These are phyloP conservation scores for Rousettus madagascariensis DNA, from an alignment of 2,797 vertebrate species.

Conservation along the genomic window DNA sequence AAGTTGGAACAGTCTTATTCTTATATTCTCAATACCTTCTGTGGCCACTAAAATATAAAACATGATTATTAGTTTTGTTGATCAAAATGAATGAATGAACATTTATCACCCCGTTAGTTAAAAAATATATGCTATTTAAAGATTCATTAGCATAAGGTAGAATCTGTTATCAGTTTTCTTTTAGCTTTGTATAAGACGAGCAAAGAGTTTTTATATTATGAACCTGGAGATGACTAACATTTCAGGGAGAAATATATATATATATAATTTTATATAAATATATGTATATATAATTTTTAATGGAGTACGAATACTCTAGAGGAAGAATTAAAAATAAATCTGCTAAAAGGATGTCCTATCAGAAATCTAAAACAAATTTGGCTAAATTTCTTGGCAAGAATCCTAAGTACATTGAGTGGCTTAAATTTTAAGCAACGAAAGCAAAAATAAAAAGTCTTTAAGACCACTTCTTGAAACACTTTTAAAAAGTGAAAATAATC, in stretches of 20 bases:
- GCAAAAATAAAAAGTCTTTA: background rate
- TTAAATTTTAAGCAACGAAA: slow-evolving; percentile 27
- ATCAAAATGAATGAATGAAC: background rate
- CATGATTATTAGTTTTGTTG: background rate
- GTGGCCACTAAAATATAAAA: slow-evolving; percentile 7
- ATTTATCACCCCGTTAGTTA: background rate
- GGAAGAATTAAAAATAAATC: slow-evolving; percentile 63
- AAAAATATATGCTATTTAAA: background rate
- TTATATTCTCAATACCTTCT: background rate
- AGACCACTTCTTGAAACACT: slow-evolving; percentile 31
- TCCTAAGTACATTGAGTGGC: background rate
- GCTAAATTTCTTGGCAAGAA: slow-evolving; percentile 51
- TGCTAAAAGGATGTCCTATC: slow-evolving; percentile 50
- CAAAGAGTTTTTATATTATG: background rate
- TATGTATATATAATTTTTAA: background rate
- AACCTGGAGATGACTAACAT: slow-evolving; percentile 26
- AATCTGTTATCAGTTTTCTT: background rate
- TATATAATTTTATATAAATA: too few species aligned
- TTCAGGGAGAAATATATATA: background rate
- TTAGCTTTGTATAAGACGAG: background rate
- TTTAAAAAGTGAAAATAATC: slow-evolving; percentile 42
- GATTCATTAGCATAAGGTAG: background rate
- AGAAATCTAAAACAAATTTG: slow-evolving; percentile 63
- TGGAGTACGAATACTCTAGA: slow-evolving; percentile 32
- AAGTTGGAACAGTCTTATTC: background rate